Evolutionary conservation across 2,888 invertebrate genomes (phyloP).

Genomic region (Ceratothoa steindachneri): DNA sequence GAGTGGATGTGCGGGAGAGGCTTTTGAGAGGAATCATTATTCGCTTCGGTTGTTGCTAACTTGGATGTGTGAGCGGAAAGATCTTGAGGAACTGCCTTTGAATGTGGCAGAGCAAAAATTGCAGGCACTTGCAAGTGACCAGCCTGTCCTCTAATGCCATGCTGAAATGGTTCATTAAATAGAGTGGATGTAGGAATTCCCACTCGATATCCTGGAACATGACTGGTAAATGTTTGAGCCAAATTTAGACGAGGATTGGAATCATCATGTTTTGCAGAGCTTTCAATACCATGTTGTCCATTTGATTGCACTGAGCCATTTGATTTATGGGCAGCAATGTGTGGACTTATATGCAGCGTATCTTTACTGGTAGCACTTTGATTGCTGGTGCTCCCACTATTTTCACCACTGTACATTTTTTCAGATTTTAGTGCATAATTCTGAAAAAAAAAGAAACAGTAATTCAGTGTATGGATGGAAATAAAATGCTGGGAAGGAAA

Average conservation of each 20-base stretch:
- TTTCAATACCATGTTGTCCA: not conserved
- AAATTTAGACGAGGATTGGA: not conserved
- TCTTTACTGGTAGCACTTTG: slow-evolving; percentile 27
- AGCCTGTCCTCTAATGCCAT: not conserved
- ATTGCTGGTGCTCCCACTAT: not conserved
- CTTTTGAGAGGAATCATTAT: slow-evolving; percentile 14
- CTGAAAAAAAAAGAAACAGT: not conserved
- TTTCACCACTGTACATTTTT: not conserved
- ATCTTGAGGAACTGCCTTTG: slow-evolving; percentile 29
- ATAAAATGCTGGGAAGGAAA: not conserved
- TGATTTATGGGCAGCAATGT: slow-evolving; percentile 47
- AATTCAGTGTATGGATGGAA: not conserved
- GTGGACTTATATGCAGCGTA: slow-evolving; percentile 42
- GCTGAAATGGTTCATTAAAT: not conserved
- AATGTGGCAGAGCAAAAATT: not conserved
- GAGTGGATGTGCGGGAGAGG: slow-evolving; percentile 33
- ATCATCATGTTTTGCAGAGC: not conserved
- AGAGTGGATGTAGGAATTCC: slow-evolving; percentile 1
- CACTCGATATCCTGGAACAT: slow-evolving; percentile 2
- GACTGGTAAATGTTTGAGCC: not conserved
- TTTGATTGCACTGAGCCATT: not conserved
- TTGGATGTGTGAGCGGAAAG: slow-evolving; percentile 27
- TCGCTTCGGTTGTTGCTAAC: not conserved
- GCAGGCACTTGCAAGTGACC: not conserved
- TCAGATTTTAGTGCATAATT: not conserved